Conservation (phyloP, 2,113 vertebrate genomes). For the Thinocorus orbignyianus region DNA sequence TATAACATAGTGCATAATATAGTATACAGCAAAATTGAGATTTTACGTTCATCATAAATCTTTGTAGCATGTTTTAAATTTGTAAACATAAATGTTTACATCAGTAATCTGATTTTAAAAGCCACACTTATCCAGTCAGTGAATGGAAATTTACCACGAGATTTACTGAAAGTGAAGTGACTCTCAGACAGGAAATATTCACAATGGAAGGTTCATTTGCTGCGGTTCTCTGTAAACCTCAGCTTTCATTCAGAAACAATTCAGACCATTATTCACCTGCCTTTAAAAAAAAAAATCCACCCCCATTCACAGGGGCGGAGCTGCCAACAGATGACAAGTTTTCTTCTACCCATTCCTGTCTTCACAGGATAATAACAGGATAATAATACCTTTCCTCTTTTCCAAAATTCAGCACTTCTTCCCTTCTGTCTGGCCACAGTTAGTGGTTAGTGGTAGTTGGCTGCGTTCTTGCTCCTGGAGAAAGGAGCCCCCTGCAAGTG, state of each 20-base stretch:
- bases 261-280: neutral
- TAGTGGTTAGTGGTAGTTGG: accelerated
- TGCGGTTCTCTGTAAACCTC: neutral
- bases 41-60: neutral
- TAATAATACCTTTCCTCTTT: neutral
- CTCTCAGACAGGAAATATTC: neutral
- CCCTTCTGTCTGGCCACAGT: neutral
- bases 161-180: neutral
- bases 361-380: accelerated
- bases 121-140: neutral
- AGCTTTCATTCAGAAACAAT: neutral
- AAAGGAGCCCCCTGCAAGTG: neutral
- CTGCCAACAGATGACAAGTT: neutral
- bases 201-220: neutral
- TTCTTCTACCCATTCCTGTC: neutral
- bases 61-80: neutral
- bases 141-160: neutral
- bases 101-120: neutral
- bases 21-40: neutral
- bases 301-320: neutral
- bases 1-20: neutral
- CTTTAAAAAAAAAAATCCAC: neutral
- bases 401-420: neutral
- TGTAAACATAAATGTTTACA: neutral
- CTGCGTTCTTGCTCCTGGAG: accelerated